Evolutionary conservation across 2,113 vertebrate genomes (phyloP).

Genomic region (Oryctolagus cuniculus): mOryCun1.1 NC_091433.1:175140501-175141000

Average conservation of each 20-base stretch:
- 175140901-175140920: slow-evolving; percentile 46
- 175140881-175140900: slow-evolving; percentile 42
- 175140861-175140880: neutral
- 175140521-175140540: neutral
- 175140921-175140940: slow-evolving; percentile 40
- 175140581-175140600: neutral
- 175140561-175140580: neutral
- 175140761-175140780: neutral
- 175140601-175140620: too few species aligned
- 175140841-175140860: slow-evolving; percentile 38
- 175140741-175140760: neutral
- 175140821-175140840: slow-evolving; percentile 7
- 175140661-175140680: neutral
- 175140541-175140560: neutral
- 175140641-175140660: neutral
- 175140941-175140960: slow-evolving; percentile 46
- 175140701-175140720: neutral
- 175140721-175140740: neutral
- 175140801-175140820: slow-evolving; percentile 39
- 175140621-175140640: neutral
- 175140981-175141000: slow-evolving; percentile 3
- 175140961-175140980: slow-evolving; percentile 27
- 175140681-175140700: neutral
- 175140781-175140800: neutral
- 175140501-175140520: neutral